Evolutionary conservation across 2,113 vertebrate genomes (phyloP).

Genomic region (Bucco capensis): DNA sequence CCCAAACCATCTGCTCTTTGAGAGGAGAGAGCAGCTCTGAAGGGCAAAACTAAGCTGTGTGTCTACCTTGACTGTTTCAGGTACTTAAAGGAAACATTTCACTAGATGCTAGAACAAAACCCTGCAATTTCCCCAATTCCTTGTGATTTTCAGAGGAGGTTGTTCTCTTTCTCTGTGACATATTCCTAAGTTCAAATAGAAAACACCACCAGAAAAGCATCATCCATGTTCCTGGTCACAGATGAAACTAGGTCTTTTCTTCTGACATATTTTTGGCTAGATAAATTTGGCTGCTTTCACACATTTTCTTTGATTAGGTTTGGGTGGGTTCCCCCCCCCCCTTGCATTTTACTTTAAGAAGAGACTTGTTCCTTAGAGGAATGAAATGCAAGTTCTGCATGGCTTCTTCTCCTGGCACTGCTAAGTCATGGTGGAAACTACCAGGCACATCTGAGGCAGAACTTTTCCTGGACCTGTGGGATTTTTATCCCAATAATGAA

Average conservation of each 20-base stretch:
- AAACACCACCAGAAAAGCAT: background rate
- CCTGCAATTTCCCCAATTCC: background rate
- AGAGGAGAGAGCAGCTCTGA: background rate
- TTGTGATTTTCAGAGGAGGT: background rate
- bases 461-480: background rate
- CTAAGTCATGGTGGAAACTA: background rate
- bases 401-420: too few relatives aligned
- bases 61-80: too few relatives aligned
- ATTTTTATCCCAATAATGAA: slow-evolving; percentile 31
- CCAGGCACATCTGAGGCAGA: background rate
- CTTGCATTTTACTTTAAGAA: background rate
- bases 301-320: background rate
- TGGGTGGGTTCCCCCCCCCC: background rate
- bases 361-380: background rate
- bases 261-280: background rate
- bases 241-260: background rate
- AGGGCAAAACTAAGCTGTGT: background rate
- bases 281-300: background rate
- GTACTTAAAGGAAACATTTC: background rate
- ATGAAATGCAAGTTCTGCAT: background rate
- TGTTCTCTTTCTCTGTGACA: background rate
- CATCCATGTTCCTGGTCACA: background rate
- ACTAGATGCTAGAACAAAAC: accelerated
- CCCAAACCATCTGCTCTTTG: background rate
- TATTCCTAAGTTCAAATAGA: background rate